Evolutionary conservation across 2,113 vertebrate species (phyloP), one percentile per base, ranked within the genome.

Genomic region (Chionomys nivalis): DNA sequence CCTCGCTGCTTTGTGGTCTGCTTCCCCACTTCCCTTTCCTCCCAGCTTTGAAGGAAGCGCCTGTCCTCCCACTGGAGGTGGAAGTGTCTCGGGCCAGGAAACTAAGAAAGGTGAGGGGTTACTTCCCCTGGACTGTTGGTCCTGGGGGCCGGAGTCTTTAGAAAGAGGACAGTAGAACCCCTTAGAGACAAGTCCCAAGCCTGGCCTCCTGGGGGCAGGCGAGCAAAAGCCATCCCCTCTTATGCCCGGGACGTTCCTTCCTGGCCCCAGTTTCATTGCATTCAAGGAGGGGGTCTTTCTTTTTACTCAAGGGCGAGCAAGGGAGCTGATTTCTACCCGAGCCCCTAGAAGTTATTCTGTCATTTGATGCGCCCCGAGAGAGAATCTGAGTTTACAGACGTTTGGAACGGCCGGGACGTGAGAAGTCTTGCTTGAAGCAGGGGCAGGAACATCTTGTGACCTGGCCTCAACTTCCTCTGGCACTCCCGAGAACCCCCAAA

Each of bases 131-230:
- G 47, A 36, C 21, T 6, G 49, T n/a, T 0, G 8, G 87, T 26
- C 68, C 44, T 49, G 36, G 28, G 55, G 49, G 75, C 17, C 23
- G 79, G 77, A 52, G 58, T 55, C 70, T 12, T 81, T n/a, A 0
- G 1, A 49, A 42, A 26, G 73, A 13, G n/a, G 44, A 0, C 42
- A 1, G 58, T 63, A 42, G 76, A 65, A 78, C 52, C 70, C 77
- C 42, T 19, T 73, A 89, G 49, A 0, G 66, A 77, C 81, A 61
- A 42, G 90, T 94, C 94, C 92, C 72, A 26, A 77, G 89, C 55
- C 95, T 93, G 93, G 96, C 96, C 97, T 98, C 96, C 92, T 90
- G 96, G 97, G 97, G 97, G 97, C 95, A 21, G 92, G 42, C 66
- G 4, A 95, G 94, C 95, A 33, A 96, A 97, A 87, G 89, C 8